Evolutionary conservation across 2,888 invertebrate genomes (phyloP), one percentile per base, ranked within the genome.

Genomic region (Apeira syringaria): DNA sequence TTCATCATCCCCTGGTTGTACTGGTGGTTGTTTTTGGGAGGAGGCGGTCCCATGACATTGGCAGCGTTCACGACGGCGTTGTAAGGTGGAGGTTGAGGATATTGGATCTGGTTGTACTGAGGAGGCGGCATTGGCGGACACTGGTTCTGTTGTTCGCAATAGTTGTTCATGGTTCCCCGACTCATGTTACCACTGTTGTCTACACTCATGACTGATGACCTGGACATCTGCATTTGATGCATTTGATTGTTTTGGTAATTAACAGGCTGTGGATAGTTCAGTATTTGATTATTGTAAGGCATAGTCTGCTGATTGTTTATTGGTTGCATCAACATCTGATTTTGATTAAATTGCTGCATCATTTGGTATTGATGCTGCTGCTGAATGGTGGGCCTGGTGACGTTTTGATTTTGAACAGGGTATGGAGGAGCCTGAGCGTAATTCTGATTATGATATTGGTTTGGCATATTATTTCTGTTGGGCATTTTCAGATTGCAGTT

Each of bases 1-100:
- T 87, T 88, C 77, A 86, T 79, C 85, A 88, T 88, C 0, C 83
- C 77, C 66, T 87, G 86, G 39, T 87, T 87, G 55, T 86, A 88
- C 32, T 87, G 87, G 29, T 89, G 88, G 47, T 85, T 87, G 48
- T 89, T 87, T 50, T 88, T 88, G 1, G 88, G 89, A 22, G 87
- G 85, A 1, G 88, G 88, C 5, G 88, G 88, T 0, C 88, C 88
- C 88, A 89, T 89, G 0, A 84, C 82, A 47, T 86, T 86, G 0
- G 73, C 72, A 40, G 80, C 74, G 42, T 90, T 90, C 2, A 85
- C 86, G 2, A 77, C 81, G 1, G 88, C 55, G 46, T 85, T 86
- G 59, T 83, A 84, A 0, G 87, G 78, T 4, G 85, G 86, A 13
- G 83, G 84, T 64, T 87, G 84, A 1, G 80, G 76, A 34, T 88